Conservation (phyloP, 2,797 vertebrate species). For the Psittacula derbiana region DNA sequence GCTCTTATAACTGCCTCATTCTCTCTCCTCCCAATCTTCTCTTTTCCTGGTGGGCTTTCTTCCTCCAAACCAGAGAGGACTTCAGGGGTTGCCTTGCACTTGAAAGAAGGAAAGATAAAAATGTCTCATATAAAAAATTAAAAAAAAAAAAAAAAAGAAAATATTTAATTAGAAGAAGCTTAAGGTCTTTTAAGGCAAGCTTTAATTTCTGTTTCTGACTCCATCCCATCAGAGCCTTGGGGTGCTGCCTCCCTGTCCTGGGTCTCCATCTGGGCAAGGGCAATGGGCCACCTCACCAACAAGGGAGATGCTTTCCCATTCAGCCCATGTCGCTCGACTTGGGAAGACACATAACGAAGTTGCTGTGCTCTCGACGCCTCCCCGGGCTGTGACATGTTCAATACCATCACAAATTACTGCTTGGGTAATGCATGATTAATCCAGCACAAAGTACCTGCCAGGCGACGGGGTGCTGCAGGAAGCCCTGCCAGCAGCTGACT, state of each 20-base stretch:
- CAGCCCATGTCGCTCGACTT: background rate
- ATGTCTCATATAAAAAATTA: background rate
- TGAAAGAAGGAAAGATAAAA: background rate
- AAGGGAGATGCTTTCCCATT: background rate
- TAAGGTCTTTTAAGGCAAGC: background rate
- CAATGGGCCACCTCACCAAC: fast-evolving
- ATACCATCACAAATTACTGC: constrained; percentile 51
- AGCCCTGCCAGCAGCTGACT: background rate
- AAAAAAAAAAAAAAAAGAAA: background rate
- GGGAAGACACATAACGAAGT: background rate
- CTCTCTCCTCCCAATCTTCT: background rate
- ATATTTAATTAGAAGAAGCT: background rate
- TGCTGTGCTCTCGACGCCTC: background rate
- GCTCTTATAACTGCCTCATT: background rate
- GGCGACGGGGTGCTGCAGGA: background rate
- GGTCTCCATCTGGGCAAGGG: background rate
- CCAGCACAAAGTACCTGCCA: constrained; percentile 14
- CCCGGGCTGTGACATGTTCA: constrained; percentile 31
- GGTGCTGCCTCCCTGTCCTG: background rate
- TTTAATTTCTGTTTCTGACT: background rate
- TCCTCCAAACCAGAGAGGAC: background rate
- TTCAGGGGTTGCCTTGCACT: background rate
- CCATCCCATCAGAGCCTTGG: background rate
- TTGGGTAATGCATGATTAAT: constrained; percentile 19
- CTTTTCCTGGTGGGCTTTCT: background rate